Evolutionary conservation across 2,797 vertebrate genomes (phyloP).

Genomic region (Stomatorhinus walkeri): DNA sequence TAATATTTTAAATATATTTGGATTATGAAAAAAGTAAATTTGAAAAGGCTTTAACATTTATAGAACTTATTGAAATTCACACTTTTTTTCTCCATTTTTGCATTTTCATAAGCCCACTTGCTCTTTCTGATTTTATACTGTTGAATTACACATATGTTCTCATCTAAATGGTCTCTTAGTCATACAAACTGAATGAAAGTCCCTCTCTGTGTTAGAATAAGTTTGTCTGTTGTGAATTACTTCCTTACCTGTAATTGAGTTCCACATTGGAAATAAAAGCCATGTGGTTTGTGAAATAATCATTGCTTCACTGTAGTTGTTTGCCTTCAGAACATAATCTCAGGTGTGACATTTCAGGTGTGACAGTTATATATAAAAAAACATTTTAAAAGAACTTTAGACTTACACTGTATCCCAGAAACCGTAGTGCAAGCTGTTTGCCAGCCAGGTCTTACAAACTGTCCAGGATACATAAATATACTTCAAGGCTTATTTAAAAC

Average conservation of each 20-base stretch:
- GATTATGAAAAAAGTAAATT: background rate
- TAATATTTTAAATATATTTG: slow-evolving; percentile 1
- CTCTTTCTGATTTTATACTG: background rate
- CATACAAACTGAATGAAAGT: background rate
- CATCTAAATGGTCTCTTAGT: background rate
- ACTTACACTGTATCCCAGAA: background rate
- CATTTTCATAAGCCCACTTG: background rate
- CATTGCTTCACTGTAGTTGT: slow-evolving; percentile 3
- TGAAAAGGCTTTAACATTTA: background rate
- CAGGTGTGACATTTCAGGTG: background rate
- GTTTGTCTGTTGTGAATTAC: background rate
- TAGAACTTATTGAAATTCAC: background rate
- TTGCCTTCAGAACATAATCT: background rate
- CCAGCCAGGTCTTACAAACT: background rate
- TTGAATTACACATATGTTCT: background rate
- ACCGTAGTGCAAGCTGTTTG: background rate
- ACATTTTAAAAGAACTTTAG: background rate
- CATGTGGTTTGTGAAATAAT: background rate
- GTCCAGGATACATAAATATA: background rate
- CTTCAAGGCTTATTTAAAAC: background rate
- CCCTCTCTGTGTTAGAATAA: background rate
- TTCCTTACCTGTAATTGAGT: background rate
- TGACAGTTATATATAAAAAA: background rate
- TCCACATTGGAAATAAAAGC: background rate
- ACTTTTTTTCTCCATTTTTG: background rate